These are phyloP conservation scores for Hyperoplus immaculatus DNA, from an alignment of 2,797 vertebrate species.

Conservation along the genomic window DNA sequence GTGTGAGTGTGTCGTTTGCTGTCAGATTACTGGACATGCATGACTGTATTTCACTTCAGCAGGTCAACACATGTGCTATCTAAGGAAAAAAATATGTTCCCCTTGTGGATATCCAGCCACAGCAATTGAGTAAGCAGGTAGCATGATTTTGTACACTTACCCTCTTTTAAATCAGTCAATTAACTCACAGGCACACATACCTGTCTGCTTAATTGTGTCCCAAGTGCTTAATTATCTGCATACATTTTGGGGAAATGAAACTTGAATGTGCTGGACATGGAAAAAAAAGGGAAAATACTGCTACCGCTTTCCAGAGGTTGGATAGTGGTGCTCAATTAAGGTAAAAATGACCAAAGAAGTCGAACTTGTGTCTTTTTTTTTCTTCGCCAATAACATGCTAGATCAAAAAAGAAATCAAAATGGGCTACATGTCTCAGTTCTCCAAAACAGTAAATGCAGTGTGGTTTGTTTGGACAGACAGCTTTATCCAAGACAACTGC, in stretches of 20 bases:
- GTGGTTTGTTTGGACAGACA: constrained; percentile 12
- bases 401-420: too few relatives aligned
- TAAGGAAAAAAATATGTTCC: constrained; percentile 63
- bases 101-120: constrained; percentile 33
- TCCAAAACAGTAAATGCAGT: not conserved
- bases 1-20: constrained; percentile 16
- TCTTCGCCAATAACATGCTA: too few relatives aligned
- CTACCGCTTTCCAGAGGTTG: constrained; percentile 55
- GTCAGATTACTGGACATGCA: constrained; percentile 39
- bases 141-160: constrained; percentile 67
- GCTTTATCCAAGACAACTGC: constrained; percentile 23
- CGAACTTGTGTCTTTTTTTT: constrained; percentile 18
- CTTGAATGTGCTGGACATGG: constrained; percentile 56
- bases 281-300: constrained; percentile 1
- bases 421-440: not conserved
- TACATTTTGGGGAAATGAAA: constrained; percentile 70
- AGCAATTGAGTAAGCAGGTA: constrained; percentile 65
- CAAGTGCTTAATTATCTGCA: constrained; percentile 81
- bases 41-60: constrained; percentile 47
- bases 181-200: constrained; percentile 78
- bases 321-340: constrained; percentile 66
- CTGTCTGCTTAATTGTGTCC: constrained; percentile 81
- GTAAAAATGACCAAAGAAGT: constrained; percentile 20
- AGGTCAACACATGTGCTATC: constrained; percentile 42
- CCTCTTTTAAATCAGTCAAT: constrained; percentile 79